Evolutionary conservation across 2,113 vertebrate genomes (phyloP), one percentile per base, ranked within the genome.

Genomic region (Melanerpes aurifrons): DNA sequence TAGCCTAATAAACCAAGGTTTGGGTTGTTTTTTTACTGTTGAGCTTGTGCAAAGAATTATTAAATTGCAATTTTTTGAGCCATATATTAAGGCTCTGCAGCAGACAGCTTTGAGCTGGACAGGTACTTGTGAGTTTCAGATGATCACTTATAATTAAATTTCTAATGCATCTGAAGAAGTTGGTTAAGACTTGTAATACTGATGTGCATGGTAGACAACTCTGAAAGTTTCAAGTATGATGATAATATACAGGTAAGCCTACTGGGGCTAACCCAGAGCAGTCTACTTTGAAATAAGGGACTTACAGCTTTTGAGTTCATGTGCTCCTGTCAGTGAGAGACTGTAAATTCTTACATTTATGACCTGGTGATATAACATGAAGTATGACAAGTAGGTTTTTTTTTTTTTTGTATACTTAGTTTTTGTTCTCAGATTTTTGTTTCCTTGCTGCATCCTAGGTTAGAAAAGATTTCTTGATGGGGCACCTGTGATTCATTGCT

Each of bases 261-360:
- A 28, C 31, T 0, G 1, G 31, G 22, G 35, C 15, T 62, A 37
- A 62, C 13, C 3, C 9, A 13, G 35, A 28, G 5, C 0, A 3
- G 20, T 56, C 18, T 25, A 1, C 31, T 71, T 48, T 11, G 32
- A 58, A 76, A 57, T 54, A 22, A 80, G 22, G 45, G 32, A 45
- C 35, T 47, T 16, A 0, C 22, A 45, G 47, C 25, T 67, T 76
- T 45, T 63, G 29, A 62, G 62, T 50, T 8, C 7, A 3, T 12
- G 7, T 28, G 24, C 43, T 78, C 16, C 31, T 78, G 12, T 53
- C 61, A 54, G 2, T 7, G 35, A 47, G 5, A 28, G 4, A 28
- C 59, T 76, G 19, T 50, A 58, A 62, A 26, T 72, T 88, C 53
- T 53, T 76, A 16, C 47, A 15, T 62, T 71, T 67, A 28, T 72